phyloP scores from a whole-genome alignment of 2,888 invertebrate species.

The Hipparchia sbordonii region DNA sequence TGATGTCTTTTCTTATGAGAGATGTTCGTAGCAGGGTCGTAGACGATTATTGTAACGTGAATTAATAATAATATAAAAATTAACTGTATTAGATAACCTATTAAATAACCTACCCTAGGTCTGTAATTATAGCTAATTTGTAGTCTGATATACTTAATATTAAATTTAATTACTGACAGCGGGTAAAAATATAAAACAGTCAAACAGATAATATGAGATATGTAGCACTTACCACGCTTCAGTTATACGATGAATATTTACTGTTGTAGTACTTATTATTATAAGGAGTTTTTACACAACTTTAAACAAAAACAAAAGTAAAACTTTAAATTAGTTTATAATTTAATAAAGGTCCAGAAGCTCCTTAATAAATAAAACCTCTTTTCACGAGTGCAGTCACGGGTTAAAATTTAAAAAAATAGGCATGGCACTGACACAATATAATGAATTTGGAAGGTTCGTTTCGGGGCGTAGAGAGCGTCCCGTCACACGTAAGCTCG shows the following conservation, averaged over 20 bases:
- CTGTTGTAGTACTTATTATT: background rate
- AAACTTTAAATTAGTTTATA: background rate
- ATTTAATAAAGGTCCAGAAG: slow-evolving; percentile 11
- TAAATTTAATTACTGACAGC: background rate
- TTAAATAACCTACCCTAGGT: background rate
- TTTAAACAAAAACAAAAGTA: background rate
- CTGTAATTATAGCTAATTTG: background rate
- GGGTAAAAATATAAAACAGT: background rate
- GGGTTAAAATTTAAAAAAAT: slow-evolving; percentile 26
- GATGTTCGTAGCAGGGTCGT: slow-evolving; percentile 2
- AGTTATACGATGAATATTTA: background rate
- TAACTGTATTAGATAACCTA: no score
- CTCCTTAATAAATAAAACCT: slow-evolving; percentile 11
- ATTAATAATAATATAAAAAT: no score
- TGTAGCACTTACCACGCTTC: slow-evolving; percentile 7
- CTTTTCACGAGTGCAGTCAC: slow-evolving; percentile 28
- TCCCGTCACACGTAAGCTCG: slow-evolving; percentile 65
- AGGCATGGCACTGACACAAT: slow-evolving; percentile 33
- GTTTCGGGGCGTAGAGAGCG: slow-evolving; percentile 37
- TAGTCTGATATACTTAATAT: background rate
- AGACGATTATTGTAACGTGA: background rate
- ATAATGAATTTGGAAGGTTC: slow-evolving; percentile 49
- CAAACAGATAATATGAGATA: background rate
- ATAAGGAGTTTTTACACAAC: slow-evolving; percentile 5
- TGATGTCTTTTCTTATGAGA: slow-evolving; percentile 62